These are phyloP conservation scores for Dendrocincla tyrannina DNA, from an alignment of 2,797 vertebrate species.

Conservation along the genomic window DNA sequence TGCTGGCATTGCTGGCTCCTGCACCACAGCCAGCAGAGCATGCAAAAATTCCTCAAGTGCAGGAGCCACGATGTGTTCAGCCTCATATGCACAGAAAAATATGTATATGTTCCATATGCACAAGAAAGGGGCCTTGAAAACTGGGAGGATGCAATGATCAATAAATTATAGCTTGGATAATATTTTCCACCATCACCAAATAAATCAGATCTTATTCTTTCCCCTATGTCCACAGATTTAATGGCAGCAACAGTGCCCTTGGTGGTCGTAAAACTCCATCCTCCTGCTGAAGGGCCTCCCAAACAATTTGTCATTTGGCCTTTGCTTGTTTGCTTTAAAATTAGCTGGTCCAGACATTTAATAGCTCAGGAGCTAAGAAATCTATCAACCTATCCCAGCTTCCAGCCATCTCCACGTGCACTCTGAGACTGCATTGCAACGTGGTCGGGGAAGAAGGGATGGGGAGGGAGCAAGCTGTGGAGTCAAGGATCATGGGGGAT, in stretches of 20 bases:
- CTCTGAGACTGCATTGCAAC: background rate
- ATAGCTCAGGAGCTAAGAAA: constrained; percentile 53
- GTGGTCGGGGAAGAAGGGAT: background rate
- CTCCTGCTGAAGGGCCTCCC: constrained; percentile 15
- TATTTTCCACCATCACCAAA: constrained; percentile 17
- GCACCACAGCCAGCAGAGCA: background rate
- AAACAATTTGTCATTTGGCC: constrained; percentile 43
- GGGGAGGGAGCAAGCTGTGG: background rate
- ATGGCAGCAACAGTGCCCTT: constrained; percentile 22
- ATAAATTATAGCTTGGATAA: constrained; percentile 45
- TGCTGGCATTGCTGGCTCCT: background rate
- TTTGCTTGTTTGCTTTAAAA: constrained; percentile 41
- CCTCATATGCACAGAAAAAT: background rate
- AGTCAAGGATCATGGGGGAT: constrained; percentile 2
- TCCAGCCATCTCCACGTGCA: background rate
- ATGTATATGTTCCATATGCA: background rate
- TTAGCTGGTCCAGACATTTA: constrained; percentile 41
- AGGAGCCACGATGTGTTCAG: background rate
- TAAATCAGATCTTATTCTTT: constrained; percentile 54
- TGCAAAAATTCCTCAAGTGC: background rate
- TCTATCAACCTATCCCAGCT: constrained; percentile 33
- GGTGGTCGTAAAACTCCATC: constrained; percentile 38
- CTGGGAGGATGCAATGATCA: constrained; percentile 8
- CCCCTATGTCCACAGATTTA: constrained; percentile 5
- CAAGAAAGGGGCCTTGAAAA: constrained; percentile 10